Evolutionary conservation across 2,113 vertebrate species (phyloP).

Genomic region (Calyptomena viridis): DNA sequence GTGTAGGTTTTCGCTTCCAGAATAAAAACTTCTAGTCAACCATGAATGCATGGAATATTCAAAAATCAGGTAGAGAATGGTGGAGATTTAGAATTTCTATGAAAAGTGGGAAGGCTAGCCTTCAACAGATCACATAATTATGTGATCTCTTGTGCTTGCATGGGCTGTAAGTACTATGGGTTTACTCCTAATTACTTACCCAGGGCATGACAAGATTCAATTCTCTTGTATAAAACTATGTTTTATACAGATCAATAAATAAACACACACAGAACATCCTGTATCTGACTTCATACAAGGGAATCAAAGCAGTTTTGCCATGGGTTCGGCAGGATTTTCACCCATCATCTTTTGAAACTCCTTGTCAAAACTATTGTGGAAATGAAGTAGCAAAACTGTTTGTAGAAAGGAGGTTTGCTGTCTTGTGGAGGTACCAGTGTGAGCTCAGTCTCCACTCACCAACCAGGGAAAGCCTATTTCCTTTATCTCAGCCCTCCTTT

Average conservation of each 20-base stretch:
- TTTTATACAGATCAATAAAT: background rate
- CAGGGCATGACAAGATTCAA: background rate
- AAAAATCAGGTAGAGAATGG: background rate
- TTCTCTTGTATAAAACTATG: background rate
- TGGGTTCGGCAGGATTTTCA: background rate
- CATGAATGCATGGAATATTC: background rate
- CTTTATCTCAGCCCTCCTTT: background rate
- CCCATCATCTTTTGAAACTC: background rate
- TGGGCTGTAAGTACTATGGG: background rate
- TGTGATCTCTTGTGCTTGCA: background rate
- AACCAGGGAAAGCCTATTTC: background rate
- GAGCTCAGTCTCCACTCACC: background rate
- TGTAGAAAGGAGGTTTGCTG: background rate
- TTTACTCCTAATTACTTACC: background rate
- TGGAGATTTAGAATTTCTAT: background rate
- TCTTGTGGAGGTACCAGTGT: background rate
- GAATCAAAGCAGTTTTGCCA: background rate
- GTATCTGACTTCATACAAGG: background rate
- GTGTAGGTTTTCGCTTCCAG: background rate
- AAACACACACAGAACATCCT: background rate
- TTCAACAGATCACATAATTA: background rate
- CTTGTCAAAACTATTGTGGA: background rate
- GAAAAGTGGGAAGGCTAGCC: background rate
- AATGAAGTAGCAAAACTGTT: background rate
- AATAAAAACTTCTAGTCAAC: background rate